Evolutionary conservation across 64 coral and sea anemone genomes (phyloP).

Genomic region (Stichodactyla mertensii): DNA sequence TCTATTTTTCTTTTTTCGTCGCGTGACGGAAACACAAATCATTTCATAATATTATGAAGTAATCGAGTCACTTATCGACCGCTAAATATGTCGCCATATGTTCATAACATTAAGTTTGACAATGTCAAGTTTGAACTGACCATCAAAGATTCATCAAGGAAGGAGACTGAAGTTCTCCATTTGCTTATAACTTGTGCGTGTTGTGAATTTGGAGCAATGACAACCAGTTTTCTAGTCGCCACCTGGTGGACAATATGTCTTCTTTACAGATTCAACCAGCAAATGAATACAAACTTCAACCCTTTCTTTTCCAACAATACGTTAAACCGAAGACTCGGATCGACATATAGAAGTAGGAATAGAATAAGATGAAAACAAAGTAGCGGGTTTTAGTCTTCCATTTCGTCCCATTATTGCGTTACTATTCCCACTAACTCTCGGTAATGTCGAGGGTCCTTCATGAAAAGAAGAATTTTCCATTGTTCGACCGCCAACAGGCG

Average conservation of each 20-base stretch:
- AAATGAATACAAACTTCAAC: neutral
- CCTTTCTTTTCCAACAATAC: neutral
- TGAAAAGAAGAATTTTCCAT: neutral
- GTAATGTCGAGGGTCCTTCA: conserved; percentile 6
- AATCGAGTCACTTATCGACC: neutral
- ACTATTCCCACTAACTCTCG: conserved; percentile 3
- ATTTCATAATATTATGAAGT: neutral
- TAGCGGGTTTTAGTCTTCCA: neutral
- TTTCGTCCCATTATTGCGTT: conserved; percentile 7
- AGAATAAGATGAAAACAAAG: neutral
- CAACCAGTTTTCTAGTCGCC: neutral
- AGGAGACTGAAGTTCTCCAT: neutral
- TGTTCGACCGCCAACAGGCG: neutral
- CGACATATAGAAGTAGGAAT: neutral
- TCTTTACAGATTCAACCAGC: neutral
- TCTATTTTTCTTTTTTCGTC: neutral
- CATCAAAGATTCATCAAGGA: neutral
- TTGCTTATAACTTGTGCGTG: neutral
- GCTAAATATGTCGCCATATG: neutral
- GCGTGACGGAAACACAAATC: neutral
- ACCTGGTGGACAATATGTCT: neutral
- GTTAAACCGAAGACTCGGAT: conserved; percentile 8
- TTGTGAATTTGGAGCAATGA: neutral
- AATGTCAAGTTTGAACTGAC: neutral
- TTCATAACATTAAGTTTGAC: neutral